Evolutionary conservation across 1,140 invertebrate genomes (phyloP), one percentile per base, ranked within the genome.

Genomic region (Nixonia krombeini): DNA sequence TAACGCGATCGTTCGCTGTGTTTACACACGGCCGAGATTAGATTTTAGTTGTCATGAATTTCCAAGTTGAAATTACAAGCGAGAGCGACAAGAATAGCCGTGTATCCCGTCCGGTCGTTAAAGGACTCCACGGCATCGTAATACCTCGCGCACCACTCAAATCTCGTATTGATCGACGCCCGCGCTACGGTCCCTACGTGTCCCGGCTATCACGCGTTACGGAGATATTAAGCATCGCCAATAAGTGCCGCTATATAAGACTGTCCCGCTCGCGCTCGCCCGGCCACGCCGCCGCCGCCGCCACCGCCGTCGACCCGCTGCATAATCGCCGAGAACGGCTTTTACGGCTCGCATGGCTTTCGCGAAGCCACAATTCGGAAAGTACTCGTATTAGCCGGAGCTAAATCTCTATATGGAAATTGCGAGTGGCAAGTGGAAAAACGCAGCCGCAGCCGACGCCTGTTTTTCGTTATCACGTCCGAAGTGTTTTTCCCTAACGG

Each of bases 161-260:
- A 6, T 31, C 10, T 9, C 28, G 28, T 35, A 35, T 13, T 35
- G 12, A 35, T 35, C 33, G 12, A 12, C 33, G 33, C 10, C 5
- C 33, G 33, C 10, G 33, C 1, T 13, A 35, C 33, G 33, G 12
- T 35, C 9, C 2, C 12, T 12, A 35, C 9, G 4, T 35, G 13
- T 35, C 9, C 2, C 2, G 2, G 8, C 29, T 12, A 31, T 31
- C 12, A 12, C 12, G 13, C 12, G 33, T 35, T 35, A 35, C 13
- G 33, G 12, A 35, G 33, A 35, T 35, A 35, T 35, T 13, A 35
- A 35, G 12, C 33, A 35, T 35, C 33, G 12, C n/a, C n/a, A 35
- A 35, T 35, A 35, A 35, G 33, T 35, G 33, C 33, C 12, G 12
- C 33, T 13, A 35, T n/a, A n/a, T 35, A 35, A 35, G 33, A 35